A percentile compares a stretch with the other conserved stretches of the same genome.
Conservation (phyloP, 2,113 vertebrate species). For the Prinia subflava region DNA sequence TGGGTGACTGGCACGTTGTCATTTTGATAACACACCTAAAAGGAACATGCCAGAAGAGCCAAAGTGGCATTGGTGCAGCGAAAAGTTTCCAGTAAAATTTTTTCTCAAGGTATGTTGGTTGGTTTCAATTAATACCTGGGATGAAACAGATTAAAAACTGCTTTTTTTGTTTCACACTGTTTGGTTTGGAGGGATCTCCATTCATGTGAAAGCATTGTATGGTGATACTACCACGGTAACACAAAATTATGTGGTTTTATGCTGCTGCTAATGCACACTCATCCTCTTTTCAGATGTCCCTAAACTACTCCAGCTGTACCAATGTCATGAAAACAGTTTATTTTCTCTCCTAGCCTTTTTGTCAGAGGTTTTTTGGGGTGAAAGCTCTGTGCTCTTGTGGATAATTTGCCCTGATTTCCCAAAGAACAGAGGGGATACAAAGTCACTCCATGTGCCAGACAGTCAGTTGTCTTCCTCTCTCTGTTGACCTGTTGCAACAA, state of each 20-base stretch:
- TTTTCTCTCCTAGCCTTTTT: neutral
- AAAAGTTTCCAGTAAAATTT: conserved; percentile 51
- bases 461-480: neutral
- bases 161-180: neutral
- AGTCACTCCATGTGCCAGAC: neutral
- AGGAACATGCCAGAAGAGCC: conserved; percentile 70
- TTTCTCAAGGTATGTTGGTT: conserved; percentile 6
- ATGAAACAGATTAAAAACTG: neutral
- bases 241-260: neutral
- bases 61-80: conserved; percentile 41
- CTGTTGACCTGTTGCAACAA: neutral
- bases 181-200: neutral
- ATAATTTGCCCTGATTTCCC: neutral
- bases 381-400: neutral
- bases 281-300: neutral
- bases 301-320: neutral
- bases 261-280: neutral
- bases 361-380: neutral
- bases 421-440: neutral
- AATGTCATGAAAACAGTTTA: neutral
- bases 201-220: neutral
- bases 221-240: neutral
- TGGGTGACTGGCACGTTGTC: conserved; percentile 81
- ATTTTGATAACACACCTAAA: conserved; percentile 79
- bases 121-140: conserved; percentile 23